phyloP scores from a whole-genome alignment of 2,797 vertebrate species.

The Tokudaia tokunoshimensis region DNA sequence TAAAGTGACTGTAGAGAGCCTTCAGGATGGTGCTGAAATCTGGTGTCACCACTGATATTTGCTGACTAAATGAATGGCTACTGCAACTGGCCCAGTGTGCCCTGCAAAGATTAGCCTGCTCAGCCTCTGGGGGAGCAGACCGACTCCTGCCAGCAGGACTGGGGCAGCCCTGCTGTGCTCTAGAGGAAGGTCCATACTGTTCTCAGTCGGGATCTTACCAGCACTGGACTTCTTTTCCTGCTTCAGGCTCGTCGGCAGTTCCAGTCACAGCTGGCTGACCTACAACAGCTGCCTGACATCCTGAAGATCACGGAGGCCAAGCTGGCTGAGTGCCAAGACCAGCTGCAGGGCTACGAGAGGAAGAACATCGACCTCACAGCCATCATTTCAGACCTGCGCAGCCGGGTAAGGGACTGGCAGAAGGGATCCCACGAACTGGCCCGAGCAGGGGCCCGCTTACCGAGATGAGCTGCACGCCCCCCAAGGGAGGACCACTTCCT shows the following conservation, averaged over 20 bases:
- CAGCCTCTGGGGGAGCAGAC: neutral
- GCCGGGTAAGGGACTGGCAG: constrained; percentile 93
- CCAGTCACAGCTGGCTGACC: constrained; percentile 90
- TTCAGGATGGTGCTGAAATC: neutral
- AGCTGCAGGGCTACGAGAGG: constrained; percentile 91
- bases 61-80: neutral
- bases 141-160: neutral
- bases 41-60: neutral
- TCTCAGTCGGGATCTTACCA: neutral
- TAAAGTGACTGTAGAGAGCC: neutral
- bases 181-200: neutral
- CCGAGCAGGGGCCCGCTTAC: constrained; percentile 61
- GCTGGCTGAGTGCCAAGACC: constrained; percentile 93
- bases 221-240: neutral
- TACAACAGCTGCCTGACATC: constrained; percentile 94
- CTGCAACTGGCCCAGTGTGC: neutral
- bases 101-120: neutral
- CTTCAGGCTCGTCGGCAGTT: constrained; percentile 89
- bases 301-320: constrained; percentile 90
- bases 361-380: constrained; percentile 91
- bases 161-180: neutral
- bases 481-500: constrained; percentile 84
- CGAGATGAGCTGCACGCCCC: constrained; percentile 79
- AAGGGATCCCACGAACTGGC: constrained; percentile 74
- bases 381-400: constrained; percentile 91